Base-by-base conservation (phyloP, 35 echinoderm and acorn worm genomes). In the Heliocidaris tuberculata region DNA sequence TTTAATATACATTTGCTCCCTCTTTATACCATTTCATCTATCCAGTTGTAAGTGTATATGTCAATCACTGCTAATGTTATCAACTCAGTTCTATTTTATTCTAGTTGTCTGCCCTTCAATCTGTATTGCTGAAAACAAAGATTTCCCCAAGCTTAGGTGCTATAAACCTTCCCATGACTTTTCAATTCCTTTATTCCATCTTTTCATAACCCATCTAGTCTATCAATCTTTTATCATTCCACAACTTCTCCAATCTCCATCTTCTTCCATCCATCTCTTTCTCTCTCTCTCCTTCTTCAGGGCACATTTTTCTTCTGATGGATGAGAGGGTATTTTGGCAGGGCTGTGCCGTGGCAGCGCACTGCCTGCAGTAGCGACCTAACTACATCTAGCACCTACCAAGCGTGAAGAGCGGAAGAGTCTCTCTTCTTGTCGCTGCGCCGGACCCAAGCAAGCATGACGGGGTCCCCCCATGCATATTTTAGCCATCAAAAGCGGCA, bases 321-420 rank as follows among this genome's bases (percentile, higher is more conserved):
- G 91, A 93, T 93, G 91, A 93, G 48, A 49, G 87, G 87, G 48
- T 89, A 59, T 2, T 93, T 59, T 93, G 91, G 91, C 91, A 59
- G 48, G 91, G 50, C 91, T 31, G 48, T 93, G 47, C 50, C 49
- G 50, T 52, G 91, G 91, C 49, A 52, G 48, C 49, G 47, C 91
- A 93, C 31, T 93, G 91, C 91, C 91, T 93, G 50, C 91, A 93
- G 48, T 93, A 93, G 91, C 91, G 47, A 29, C 50, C 47, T 93
- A 93, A 93, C 91, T 93, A 93, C 50, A 93, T 93, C 91, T 93
- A 93, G 91, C 91, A 93, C 91, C 91, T 93, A 93, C 91, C 91
- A 93, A 93, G 91, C 91, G 91, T 93, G 91, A 93, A 93, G 31
- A 59, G 91, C 91, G 91, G 91, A 93, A 93, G 91, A 59, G 91